Base-by-base conservation (phyloP, 2,113 vertebrate species). In the Dascyllus trimaculatus region DNA sequence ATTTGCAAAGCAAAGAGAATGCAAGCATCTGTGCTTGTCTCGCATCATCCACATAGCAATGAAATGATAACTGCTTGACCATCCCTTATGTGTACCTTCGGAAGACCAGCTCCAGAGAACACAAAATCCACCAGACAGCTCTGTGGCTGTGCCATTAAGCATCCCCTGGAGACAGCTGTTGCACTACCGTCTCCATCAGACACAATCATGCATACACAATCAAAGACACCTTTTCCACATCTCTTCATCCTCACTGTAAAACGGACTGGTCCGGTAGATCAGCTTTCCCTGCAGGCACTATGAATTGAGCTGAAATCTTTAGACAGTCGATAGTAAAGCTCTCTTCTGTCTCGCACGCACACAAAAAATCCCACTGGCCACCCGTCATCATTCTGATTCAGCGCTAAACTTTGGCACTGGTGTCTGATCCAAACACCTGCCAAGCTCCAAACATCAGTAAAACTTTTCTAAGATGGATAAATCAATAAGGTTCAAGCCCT, bases 391-490 rank as follows among this genome's bases (percentile, higher is more conserved):
- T 10, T 56, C 38, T n/a, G 21, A 38, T 18, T 63, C 32, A 25
- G 59, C 72, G 85, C 51, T 58, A 52, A 53, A 73, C n/a, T 43
- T 22, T 70, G 79, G 69, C 74, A 49, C 43, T 18, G 24, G 32
- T 11, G 56, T 67, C 64, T 24, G 43, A 78, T 78, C 29, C 48
- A 7, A 49, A 60, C 46, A 52, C 54, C 67, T 60, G 66, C 49
- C 65, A 26, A 71, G 22, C 52, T 29, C 26, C 35, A 54, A 65
- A 73, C 63, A 21, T 65, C 58, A 53, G 45, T 48, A n/a, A 62
- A 66, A 75, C 49, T 64, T 62, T 11, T 53, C 72, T 56, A 40
- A 70, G 59, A 80, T 66, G 64, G 69, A 78, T 48, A 70, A 74
- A 78, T 71, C 76, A 61, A 80, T 80, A 64, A 22, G 25, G 51